Base-by-base conservation (phyloP, 2,797 vertebrate species). In the Cynopterus sphinx region DNA sequence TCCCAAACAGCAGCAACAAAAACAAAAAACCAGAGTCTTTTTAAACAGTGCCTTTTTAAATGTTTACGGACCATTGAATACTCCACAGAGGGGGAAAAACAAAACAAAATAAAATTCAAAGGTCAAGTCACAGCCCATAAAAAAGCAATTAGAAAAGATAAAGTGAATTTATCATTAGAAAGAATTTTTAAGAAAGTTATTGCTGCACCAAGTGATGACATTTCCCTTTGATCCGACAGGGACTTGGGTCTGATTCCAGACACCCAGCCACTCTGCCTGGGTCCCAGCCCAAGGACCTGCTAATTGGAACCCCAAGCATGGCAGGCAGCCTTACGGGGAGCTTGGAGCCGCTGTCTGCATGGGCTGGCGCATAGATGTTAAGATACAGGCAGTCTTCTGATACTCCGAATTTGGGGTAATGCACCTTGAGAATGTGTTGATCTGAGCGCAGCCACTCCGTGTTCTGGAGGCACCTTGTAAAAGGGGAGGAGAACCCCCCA, bases 381-480 rank as follows among this genome's bases (percentile, higher is more conserved):
- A 98, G 96, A 31, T 97, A 98, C 28, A 97, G 78, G 86, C 97
- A 97, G 82, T 98, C 97, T 88, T 98, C 97, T 0, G 96, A 98
- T 13, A 85, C 11, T 10, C 9, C 3, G 0, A 96, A 3, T 16
- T 71, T 21, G 22, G 97, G 97, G 19, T 95, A 97, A 31, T 0
- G 95, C 73, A 97, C 86, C 75, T 51, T 94, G 81, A 97, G 94
- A 39, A 95, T 21, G 22, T 11, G n/a, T 21, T 96, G 81, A 84
- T 95, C 41, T 36, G 43, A 31, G 26, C n/a, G 0, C n/a, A 98
- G 55, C 97, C 97, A 97, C 6, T 86, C 85, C 22, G 31, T 7
- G 36, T 33, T 90, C 95, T 98, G 97, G 71, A 92, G 24, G 74
- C 96, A 97, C 92, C 97, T 97, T 82, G 15, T 49, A 75, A 61